Conservation (phyloP, 2,888 invertebrate species). For the Pomacea canaliculata region DNA sequence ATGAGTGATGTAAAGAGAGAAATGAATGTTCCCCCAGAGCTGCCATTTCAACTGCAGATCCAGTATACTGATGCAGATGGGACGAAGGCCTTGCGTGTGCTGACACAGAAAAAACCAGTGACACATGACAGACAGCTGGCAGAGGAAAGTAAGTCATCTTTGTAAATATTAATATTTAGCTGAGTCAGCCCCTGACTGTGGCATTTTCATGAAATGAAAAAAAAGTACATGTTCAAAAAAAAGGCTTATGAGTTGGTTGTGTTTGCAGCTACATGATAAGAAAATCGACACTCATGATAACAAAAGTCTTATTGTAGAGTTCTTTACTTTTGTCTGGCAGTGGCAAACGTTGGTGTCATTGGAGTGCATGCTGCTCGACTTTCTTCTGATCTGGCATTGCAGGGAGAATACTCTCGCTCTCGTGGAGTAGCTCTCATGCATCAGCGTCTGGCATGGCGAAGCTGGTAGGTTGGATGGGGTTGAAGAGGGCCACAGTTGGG, state of each 20-base stretch:
- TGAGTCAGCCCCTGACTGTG: no score
- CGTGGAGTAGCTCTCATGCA: slow-evolving; percentile 58
- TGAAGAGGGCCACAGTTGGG: no score
- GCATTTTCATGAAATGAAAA: no score
- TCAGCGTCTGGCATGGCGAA: slow-evolving; percentile 60
- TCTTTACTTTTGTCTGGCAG: slow-evolving; percentile 24
- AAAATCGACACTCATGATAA: no score
- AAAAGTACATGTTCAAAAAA: no score
- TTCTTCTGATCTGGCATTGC: slow-evolving; percentile 53
- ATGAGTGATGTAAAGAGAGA: no score
- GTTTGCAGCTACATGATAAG: no score
- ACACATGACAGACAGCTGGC: slow-evolving; percentile 57
- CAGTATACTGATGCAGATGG: slow-evolving; percentile 64
- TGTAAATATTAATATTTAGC: neutral
- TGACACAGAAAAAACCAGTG: slow-evolving; percentile 59
- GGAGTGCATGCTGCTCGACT: slow-evolving; percentile 55
- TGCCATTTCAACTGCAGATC: slow-evolving; percentile 66
- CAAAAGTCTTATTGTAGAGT: no score
- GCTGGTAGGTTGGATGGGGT: slow-evolving; percentile 38
- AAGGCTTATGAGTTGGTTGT: no score
- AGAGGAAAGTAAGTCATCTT: slow-evolving; percentile 52
- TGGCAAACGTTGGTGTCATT: slow-evolving; percentile 53
- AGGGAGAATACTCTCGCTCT: slow-evolving; percentile 57
- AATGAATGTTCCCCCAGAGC: slow-evolving; percentile 28
- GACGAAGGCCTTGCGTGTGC: slow-evolving; percentile 61